These are phyloP conservation scores for Sebastes variabilis DNA, from an alignment of 2,797 vertebrate species.

Conservation along the genomic window DNA sequence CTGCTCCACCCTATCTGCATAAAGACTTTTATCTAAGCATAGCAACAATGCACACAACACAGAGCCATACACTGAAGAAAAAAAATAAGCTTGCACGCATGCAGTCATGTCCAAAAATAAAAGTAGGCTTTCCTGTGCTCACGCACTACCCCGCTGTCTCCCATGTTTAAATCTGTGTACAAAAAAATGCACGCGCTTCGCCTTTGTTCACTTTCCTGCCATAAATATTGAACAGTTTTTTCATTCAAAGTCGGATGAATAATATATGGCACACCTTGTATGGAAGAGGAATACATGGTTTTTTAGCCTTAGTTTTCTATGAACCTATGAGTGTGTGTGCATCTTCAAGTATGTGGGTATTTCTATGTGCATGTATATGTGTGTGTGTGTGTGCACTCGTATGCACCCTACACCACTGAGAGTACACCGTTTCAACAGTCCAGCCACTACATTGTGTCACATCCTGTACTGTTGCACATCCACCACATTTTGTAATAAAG, in stretches of 20 bases:
- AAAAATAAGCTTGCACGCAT: conserved; percentile 2
- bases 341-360: background rate
- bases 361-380: background rate
- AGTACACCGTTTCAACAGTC: conserved; percentile 11
- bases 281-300: conserved; percentile 35
- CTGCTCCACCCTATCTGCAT: conserved; percentile 48
- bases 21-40: conserved; percentile 50
- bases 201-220: conserved; percentile 46
- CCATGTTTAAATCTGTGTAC: conserved; percentile 40
- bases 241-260: conserved; percentile 64
- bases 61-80: background rate
- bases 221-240: conserved; percentile 67
- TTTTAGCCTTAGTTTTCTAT: conserved; percentile 28
- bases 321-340: background rate
- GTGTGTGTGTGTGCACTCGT: background rate
- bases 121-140: conserved; percentile 15
- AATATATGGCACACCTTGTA: conserved; percentile 58
- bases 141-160: conserved; percentile 34
- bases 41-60: conserved; percentile 23
- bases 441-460: background rate
- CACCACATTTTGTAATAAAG: conserved; percentile 18
- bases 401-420: background rate
- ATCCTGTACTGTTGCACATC: conserved; percentile 5
- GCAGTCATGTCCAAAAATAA: conserved; percentile 19
- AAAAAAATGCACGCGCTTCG: conserved; percentile 26